Evolutionary conservation across 1,140 invertebrate species (phyloP).

Genomic region (Brachionus asplanchnoidis): DNA sequence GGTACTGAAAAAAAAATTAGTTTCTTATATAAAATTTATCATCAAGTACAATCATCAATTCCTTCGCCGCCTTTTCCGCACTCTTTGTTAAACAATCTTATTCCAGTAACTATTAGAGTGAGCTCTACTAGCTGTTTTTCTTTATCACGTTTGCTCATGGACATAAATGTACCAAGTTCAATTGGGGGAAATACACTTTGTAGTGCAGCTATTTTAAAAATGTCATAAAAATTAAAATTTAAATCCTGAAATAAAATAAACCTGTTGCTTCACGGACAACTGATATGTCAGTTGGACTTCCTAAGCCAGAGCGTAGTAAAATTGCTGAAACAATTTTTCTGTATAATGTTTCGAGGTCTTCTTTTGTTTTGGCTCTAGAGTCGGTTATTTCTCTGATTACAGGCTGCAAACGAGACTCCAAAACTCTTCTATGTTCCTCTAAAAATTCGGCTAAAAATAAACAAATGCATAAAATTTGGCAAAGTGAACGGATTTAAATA

Average conservation of each 20-base stretch:
- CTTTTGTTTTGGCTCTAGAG: conserved; percentile 54
- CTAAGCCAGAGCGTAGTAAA: conserved; percentile 55
- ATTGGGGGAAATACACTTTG: conserved; percentile 69
- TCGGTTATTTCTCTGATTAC: conserved; percentile 57
- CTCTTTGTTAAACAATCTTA: conserved; percentile 58
- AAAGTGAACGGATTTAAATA: neutral
- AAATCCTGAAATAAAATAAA: conserved; percentile 39
- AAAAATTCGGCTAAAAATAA: conserved; percentile 53
- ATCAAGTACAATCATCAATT: conserved; percentile 55
- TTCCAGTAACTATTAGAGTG: conserved; percentile 57
- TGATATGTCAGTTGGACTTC: conserved; percentile 56
- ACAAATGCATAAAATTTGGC: neutral
- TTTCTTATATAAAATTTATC: conserved; percentile 42
- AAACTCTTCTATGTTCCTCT: conserved; percentile 56
- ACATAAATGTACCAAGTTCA: conserved; percentile 65
- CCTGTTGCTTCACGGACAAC: conserved; percentile 61
- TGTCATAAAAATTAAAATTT: neutral
- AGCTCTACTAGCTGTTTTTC: conserved; percentile 57
- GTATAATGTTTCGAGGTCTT: conserved; percentile 57
- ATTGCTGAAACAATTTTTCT: conserved; percentile 57
- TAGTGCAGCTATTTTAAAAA: conserved; percentile 60
- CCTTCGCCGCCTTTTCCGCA: conserved; percentile 58
- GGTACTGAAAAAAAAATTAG: conserved; percentile 49
- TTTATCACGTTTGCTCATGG: conserved; percentile 58
- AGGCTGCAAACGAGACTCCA: conserved; percentile 56